phyloP scores from a whole-genome alignment of 2,888 invertebrate genomes.

The Drosophila seclusa region DNA sequence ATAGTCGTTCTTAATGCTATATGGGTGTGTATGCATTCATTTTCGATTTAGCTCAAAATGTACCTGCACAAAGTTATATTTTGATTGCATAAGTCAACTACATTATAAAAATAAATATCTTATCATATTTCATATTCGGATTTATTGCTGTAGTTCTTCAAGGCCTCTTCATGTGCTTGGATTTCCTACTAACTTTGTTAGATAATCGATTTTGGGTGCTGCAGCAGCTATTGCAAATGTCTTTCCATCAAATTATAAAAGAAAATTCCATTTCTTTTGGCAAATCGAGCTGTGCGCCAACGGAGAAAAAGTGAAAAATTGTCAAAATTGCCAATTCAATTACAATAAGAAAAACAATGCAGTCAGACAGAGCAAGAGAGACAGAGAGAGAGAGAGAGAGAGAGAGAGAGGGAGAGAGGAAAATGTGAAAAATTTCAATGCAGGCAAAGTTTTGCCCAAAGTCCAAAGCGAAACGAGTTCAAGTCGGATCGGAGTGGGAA shows the following conservation, averaged over 20 bases:
- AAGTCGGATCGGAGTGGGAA: conserved; percentile 21
- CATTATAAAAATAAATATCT: not conserved
- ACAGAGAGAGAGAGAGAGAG: not conserved
- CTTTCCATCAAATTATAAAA: conserved; percentile 24
- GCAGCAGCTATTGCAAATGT: conserved; percentile 25
- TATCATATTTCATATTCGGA: not conserved
- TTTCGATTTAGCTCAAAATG: not conserved
- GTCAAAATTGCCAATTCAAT: conserved; percentile 71
- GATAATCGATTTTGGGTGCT: conserved; percentile 33
- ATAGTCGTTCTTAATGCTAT: not conserved
- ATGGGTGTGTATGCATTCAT: not conserved
- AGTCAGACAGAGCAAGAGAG: conserved; percentile 15
- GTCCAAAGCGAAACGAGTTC: conserved; percentile 31
- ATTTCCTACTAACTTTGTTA: conserved; percentile 1
- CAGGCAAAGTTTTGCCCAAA: conserved; percentile 33
- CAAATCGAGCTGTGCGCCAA: conserved; percentile 14
- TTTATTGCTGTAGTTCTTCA: conserved; percentile 12
- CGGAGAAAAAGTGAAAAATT: conserved; percentile 63
- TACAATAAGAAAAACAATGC: conserved; percentile 34
- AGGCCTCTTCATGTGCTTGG: conserved; percentile 13
- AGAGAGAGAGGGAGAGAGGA: conserved; percentile 19
- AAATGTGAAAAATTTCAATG: conserved; percentile 57
- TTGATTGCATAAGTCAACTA: no score
- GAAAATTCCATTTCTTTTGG: conserved; percentile 45
- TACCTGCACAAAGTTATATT: no score